Evolutionary conservation across 2,797 vertebrate genomes (phyloP), one percentile per base, ranked within the genome.

Genomic region (Myotis findleyi): DNA sequence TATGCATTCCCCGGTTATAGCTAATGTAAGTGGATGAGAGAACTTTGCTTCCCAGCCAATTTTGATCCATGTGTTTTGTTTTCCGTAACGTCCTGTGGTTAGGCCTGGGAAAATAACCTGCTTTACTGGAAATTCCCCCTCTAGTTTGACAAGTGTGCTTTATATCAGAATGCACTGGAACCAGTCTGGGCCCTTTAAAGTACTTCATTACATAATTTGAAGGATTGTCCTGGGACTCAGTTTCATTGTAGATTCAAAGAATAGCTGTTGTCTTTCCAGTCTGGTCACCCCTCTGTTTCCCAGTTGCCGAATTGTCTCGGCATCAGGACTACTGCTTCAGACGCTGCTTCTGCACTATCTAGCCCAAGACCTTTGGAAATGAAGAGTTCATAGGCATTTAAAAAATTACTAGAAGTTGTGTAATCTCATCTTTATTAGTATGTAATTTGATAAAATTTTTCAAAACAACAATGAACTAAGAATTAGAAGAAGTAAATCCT

Each of bases 171-270:
- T 81, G 64, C 62, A 87, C 87, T 88, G 44, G 68, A 86, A 95
- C 71, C 80, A 89, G 33, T 3, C 20, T 73, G 89, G 93, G 72
- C 12, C 68, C 79, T 82, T 93, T 91, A 93, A 94, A 79, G 14
- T 21, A 62, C 93, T 87, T 97, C 97, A 97, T 97, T 95, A 82
- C n/a, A 86, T 92, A 85, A 89, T 93, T 85, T 82, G 77, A 87
- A 92, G 73, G 51, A 82, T 73, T 93, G 38, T 91, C 64, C 68
- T 71, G 72, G 76, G 81, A 91, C 72, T 77, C 73, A 62, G 9
- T 53, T 33, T 87, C 88, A 13, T 44, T 33, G 38, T 8, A 38
- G 71, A 75, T 44, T 79, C 71, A 20, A 79, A 69, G 69, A 87
- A 75, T 71, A 81, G 64, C 3, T 53, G 47, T 21, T 55, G 23